phyloP scores from a whole-genome alignment of 2,888 invertebrate species.

The Carpatolechia fugitivella region DNA sequence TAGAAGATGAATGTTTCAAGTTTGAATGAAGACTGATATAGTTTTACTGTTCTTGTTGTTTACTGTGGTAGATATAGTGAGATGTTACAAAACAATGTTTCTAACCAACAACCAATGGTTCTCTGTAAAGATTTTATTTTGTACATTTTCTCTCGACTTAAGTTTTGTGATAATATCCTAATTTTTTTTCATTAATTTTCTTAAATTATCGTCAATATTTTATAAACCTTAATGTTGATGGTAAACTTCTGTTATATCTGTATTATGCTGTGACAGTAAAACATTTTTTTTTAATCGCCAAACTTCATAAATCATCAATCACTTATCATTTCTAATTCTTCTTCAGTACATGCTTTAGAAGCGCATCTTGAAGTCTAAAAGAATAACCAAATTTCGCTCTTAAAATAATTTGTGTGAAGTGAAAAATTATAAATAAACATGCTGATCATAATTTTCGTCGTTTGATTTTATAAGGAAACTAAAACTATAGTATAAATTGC shows the following conservation, averaged over 20 bases:
- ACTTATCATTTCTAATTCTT: constrained; percentile 4
- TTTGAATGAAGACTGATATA: constrained; percentile 73
- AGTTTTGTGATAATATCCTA: constrained; percentile 12
- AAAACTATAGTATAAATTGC: too few relatives aligned
- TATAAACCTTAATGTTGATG: constrained; percentile 2
- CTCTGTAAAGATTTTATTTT: constrained; percentile 35
- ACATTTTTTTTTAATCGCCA: background rate
- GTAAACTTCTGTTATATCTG: constrained; percentile 6
- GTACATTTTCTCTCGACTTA: constrained; percentile 27
- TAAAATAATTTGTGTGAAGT: constrained; percentile 24
- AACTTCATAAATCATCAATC: background rate
- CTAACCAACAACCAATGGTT: constrained; percentile 27
- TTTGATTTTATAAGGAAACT: constrained; percentile 9
- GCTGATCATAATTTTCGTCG: constrained; percentile 21
- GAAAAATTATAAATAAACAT: constrained; percentile 26
- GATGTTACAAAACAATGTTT: constrained; percentile 34
- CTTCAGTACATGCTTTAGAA: constrained; percentile 2
- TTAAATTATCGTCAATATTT: background rate
- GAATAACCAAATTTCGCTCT: constrained; percentile 15
- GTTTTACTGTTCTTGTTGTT: constrained; percentile 56
- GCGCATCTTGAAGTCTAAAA: constrained; percentile 4
- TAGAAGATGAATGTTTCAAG: constrained; percentile 40
- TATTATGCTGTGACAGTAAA: constrained; percentile 15
- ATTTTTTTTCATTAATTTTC: constrained; percentile 4
- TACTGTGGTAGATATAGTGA: constrained; percentile 43